Percentiles rank a stretch among this genome's conserved stretches.
Conservation (phyloP, 92 coral and sea anemone genomes). For the Phenganax marumi region DNA sequence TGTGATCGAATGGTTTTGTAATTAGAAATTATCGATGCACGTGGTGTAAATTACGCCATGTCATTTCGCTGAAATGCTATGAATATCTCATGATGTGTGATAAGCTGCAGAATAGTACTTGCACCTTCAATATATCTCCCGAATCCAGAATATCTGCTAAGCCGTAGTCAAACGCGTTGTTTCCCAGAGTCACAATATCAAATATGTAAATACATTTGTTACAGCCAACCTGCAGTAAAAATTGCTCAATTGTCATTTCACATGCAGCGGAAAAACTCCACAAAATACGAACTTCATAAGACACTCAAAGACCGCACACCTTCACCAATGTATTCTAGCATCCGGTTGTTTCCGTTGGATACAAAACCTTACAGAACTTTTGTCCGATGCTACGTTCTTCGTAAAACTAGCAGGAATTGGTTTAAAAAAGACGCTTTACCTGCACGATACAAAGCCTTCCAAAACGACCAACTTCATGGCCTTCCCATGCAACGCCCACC, state of each 20-base stretch:
- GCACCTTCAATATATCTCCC: slow-evolving; percentile 85
- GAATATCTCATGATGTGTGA: neutral
- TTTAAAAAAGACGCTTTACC: neutral
- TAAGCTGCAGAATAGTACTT: neutral
- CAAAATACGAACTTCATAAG: neutral
- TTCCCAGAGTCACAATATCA: slow-evolving; percentile 81
- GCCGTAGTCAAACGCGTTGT: slow-evolving; percentile 83
- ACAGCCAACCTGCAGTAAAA: slow-evolving; percentile 74
- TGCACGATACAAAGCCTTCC: slow-evolving; percentile 73
- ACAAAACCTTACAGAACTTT: neutral
- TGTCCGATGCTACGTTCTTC: no score
- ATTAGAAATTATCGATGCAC: no score
- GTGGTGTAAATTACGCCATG: neutral
- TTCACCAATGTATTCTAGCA: no score
- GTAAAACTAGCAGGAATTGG: slow-evolving; percentile 67
- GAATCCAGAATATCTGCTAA: slow-evolving; percentile 78
- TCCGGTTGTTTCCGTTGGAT: no score
- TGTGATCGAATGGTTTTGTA: no score
- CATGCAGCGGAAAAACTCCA: neutral
- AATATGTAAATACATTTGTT: slow-evolving; percentile 84
- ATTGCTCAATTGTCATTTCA: no score
- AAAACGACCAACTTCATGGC: slow-evolving; percentile 76
- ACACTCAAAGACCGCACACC: no score
- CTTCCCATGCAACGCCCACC: slow-evolving; percentile 87
- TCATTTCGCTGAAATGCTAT: neutral